Evolutionary conservation across 2,113 vertebrate genomes (phyloP).

Genomic region (Chaetura pelagica): DNA sequence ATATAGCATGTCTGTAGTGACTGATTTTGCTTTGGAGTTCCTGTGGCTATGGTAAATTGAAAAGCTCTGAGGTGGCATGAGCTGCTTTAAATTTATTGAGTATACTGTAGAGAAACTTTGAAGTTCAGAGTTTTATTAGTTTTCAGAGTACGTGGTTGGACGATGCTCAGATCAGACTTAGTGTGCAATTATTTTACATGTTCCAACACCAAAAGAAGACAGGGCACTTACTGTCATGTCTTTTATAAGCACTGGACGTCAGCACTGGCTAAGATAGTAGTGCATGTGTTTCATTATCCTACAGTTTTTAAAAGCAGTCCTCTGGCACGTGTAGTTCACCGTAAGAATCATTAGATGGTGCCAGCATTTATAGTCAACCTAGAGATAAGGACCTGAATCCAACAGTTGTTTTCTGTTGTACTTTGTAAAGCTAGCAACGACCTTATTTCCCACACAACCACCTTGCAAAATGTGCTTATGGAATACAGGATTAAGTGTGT

Average conservation of each 20-base stretch:
- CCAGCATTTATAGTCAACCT: background rate
- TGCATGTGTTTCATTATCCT: fast-evolving
- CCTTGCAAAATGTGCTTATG: background rate
- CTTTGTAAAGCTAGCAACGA: background rate
- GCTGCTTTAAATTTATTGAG: background rate
- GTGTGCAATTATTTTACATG: background rate
- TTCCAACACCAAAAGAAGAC: background rate
- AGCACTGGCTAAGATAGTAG: fast-evolving
- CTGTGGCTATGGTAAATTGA: background rate
- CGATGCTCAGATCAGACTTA: background rate
- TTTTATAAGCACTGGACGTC: background rate
- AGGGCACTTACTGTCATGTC: background rate
- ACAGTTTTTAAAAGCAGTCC: background rate
- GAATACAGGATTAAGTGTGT: background rate
- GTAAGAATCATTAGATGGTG: background rate
- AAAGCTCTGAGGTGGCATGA: background rate
- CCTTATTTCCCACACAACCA: background rate
- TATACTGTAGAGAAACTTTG: background rate
- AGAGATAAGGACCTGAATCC: background rate
- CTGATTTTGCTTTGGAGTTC: background rate
- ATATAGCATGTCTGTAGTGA: background rate
- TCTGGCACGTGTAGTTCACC: background rate
- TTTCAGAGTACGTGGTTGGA: background rate
- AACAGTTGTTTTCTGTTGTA: background rate
- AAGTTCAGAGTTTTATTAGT: background rate